Percentiles rank a stretch among this genome's conserved stretches.
phyloP scores from a whole-genome alignment of 2,113 vertebrate genomes.

The Passer domesticus region DNA sequence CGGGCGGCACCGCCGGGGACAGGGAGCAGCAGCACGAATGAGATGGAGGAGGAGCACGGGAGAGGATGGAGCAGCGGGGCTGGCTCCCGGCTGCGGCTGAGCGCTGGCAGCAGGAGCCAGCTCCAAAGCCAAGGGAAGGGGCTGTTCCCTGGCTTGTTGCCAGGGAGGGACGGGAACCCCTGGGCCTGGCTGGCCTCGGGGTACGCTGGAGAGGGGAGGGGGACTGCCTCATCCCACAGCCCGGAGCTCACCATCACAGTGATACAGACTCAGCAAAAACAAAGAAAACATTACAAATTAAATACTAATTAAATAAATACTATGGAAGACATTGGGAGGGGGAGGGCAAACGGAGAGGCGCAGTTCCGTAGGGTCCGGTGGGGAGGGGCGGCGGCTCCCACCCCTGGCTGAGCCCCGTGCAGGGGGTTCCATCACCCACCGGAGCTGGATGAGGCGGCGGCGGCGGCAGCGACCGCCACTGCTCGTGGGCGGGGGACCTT shows the following conservation, averaged over 20 bases:
- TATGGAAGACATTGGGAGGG: conserved; percentile 76
- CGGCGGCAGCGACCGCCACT: not conserved
- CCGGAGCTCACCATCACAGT: conserved; percentile 75
- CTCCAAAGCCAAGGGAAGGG: not conserved
- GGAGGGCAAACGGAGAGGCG: conserved; percentile 56
- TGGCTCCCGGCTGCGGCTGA: not conserved
- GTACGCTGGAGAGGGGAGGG: not conserved
- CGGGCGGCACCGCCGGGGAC: not conserved
- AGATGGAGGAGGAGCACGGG: not conserved
- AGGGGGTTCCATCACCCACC: not conserved
- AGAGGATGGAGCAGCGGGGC: not conserved
- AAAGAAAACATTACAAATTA: conserved; percentile 81
- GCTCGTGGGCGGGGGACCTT: not conserved
- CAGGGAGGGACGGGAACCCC: not conserved
- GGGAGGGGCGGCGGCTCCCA: not conserved
- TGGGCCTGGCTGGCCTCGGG: not conserved
- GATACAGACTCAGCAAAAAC: conserved; percentile 79
- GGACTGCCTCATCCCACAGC: not conserved
- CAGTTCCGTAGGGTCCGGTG: conserved; percentile 18
- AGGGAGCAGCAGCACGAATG: not conserved
- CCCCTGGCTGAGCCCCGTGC: not conserved
- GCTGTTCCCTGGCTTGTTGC: not conserved
- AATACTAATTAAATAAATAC: conserved; percentile 87
- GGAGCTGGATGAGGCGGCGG: not conserved
- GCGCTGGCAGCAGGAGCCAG: not conserved